Percentiles rank a stretch among this genome's conserved stretches.
Conservation (phyloP, 1,140 invertebrate genomes). For the Mizuhopecten yessoensis region DNA sequence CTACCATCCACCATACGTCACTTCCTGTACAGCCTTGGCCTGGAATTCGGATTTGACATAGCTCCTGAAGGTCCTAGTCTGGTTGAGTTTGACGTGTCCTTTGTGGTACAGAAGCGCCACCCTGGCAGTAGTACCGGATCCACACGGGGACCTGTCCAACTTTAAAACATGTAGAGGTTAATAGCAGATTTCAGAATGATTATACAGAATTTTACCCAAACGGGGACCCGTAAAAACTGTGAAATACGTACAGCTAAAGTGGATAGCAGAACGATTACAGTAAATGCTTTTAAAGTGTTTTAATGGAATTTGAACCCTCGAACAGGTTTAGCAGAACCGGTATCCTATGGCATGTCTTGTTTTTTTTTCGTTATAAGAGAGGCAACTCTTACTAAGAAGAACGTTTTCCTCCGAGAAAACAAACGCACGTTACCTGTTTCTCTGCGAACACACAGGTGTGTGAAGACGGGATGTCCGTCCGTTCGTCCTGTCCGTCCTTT, state of each 20-base stretch:
- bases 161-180: slow-evolving; percentile 60
- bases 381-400: no score
- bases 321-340: no score
- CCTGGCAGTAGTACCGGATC: slow-evolving; percentile 80
- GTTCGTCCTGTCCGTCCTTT: slow-evolving; percentile 77
- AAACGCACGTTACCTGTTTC: slow-evolving; percentile 74
- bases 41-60: slow-evolving; percentile 70
- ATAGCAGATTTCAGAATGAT: no score
- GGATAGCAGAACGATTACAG: no score
- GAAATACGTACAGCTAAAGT: no score
- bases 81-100: slow-evolving; percentile 69
- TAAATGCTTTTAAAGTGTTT: no score
- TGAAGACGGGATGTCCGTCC: slow-evolving; percentile 49
- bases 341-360: no score
- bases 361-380: no score
- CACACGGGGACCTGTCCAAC: slow-evolving; percentile 81
- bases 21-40: slow-evolving; percentile 65
- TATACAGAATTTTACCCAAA: no score
- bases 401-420: no score
- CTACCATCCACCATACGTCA: slow-evolving; percentile 71
- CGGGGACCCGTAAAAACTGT: no score
- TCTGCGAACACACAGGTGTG: slow-evolving; percentile 82
- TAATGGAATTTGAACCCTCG: no score
- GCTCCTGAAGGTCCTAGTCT: slow-evolving; percentile 73
- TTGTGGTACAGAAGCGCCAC: slow-evolving; percentile 78